Base-by-base conservation (phyloP, 2,113 vertebrate genomes). In the Aspidoscelis tigris region DNA sequence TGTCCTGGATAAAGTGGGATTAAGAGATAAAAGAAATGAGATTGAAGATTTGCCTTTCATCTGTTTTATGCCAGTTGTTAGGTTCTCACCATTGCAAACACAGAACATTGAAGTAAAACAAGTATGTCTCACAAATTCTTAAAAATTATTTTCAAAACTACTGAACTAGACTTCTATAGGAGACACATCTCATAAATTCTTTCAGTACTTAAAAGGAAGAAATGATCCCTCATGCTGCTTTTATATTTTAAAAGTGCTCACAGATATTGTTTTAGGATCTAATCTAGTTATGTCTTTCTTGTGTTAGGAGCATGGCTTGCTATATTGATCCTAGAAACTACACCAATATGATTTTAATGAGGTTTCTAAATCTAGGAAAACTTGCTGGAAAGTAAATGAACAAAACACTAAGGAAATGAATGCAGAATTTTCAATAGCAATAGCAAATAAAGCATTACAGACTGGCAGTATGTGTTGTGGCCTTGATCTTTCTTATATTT, bases 1-100 rank as follows among this genome's bases (percentile, higher is more conserved):
- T 97, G 76, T 97, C 97, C 74, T 97, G 97, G 97, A 96, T 97
- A 90, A 97, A 97, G 92, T 96, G 97, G 97, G 96, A 97, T 96
- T 97, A 96, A 93, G 71, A 44, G 16, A 80, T 71, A 22, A 26
- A 39, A 84, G 68, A 18, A 14, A 47, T 73, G 20, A 33, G 1
- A 1, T 50, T 78, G 55, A 87, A 65, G 80, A 72, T 16, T 18
- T 44, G 6, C 20, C 10, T 55, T 16, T 18, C 39, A 8, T 22
- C 12, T 50, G 75, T 85, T 80, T 91, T 71, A 55, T 71, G 87
- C 91, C 95, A 86, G 96, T 96, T 96, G 96, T 92, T 93, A 81
- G 82, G 89, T 95, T 97, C 96, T 96, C 97, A 96, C 92, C 87
- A 77, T 86, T 87, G 84, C 88, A 55, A 82, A 69, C 2, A 41